Percentiles rank a stretch among this genome's conserved stretches.
phyloP scores from a whole-genome alignment of 1,140 invertebrate genomes.

The Drosophila quadrilineata region DNA sequence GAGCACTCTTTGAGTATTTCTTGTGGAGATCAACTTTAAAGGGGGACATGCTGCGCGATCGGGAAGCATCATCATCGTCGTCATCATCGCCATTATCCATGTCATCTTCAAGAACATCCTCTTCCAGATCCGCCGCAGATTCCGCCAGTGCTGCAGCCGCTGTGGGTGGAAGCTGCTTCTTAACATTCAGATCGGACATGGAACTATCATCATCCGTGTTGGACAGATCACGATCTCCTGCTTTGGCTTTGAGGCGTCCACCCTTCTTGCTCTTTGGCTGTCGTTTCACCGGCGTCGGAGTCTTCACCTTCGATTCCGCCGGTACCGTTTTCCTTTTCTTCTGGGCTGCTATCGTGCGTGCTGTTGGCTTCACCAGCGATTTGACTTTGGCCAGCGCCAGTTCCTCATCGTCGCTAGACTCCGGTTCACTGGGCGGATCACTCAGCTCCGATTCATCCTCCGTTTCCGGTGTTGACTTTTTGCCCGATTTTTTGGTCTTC shows the following conservation, averaged over 20 bases:
- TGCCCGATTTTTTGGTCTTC: constrained; percentile 64
- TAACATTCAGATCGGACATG: constrained; percentile 36
- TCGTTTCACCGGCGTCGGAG: constrained; percentile 49
- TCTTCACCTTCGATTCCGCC: constrained; percentile 62
- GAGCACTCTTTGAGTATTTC: constrained; percentile 81
- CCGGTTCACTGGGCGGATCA: constrained; percentile 6
- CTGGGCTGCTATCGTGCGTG: constrained; percentile 63
- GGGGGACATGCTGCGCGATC: constrained; percentile 73
- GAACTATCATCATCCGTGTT: constrained; percentile 25
- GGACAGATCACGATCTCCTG: constrained; percentile 22
- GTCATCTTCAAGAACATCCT: constrained; percentile 49
- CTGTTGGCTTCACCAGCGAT: constrained; percentile 46
- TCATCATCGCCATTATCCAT: constrained; percentile 47
- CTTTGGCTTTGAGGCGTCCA: constrained; percentile 30
- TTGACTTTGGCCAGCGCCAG: constrained; percentile 51
- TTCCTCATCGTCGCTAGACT: constrained; percentile 60
- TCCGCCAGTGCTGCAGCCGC: constrained; percentile 67
- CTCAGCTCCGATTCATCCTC: constrained; percentile 46
- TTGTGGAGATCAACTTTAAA: constrained; percentile 81
- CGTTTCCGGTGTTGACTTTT: constrained; percentile 41
- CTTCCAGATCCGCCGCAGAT: constrained; percentile 68
- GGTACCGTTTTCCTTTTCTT: constrained; percentile 66
- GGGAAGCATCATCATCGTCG: constrained; percentile 45
- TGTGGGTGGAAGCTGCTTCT: constrained; percentile 66
- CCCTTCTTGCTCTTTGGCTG: constrained; percentile 48